Conservation (phyloP, 2,113 vertebrate species). For the Marmota monax region DNA sequence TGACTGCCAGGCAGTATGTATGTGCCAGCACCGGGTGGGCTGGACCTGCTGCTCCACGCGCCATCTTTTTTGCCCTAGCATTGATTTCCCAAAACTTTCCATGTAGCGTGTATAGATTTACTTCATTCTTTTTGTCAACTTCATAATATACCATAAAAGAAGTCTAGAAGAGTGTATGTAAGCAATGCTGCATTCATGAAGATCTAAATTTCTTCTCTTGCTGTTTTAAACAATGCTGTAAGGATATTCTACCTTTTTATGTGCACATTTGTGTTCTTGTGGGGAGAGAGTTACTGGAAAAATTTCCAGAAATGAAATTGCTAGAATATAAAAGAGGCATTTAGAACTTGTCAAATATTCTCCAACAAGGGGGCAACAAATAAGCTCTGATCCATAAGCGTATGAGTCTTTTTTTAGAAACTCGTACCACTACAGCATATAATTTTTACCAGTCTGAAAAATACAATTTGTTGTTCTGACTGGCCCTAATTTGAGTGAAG, state of each 20-base stretch:
- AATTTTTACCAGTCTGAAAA: background rate
- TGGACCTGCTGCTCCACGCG: no score
- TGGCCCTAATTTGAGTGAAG: background rate
- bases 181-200: background rate
- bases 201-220: background rate
- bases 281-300: background rate
- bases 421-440: background rate
- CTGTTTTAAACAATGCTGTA: background rate
- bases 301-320: slow-evolving; percentile 19
- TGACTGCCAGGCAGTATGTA: fast-evolving
- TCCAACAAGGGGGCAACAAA: background rate
- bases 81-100: background rate
- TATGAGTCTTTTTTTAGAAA: background rate
- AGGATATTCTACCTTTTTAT: background rate
- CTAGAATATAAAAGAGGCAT: background rate
- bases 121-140: background rate
- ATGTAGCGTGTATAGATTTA: background rate
- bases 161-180: background rate
- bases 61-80: background rate
- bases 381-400: background rate
- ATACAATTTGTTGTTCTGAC: background rate
- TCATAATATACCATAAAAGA: background rate
- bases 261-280: background rate
- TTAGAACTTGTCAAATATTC: background rate
- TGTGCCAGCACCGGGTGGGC: background rate